Evolutionary conservation across 2,888 invertebrate species (phyloP).

Genomic region (Abrostola triplasia): DNA sequence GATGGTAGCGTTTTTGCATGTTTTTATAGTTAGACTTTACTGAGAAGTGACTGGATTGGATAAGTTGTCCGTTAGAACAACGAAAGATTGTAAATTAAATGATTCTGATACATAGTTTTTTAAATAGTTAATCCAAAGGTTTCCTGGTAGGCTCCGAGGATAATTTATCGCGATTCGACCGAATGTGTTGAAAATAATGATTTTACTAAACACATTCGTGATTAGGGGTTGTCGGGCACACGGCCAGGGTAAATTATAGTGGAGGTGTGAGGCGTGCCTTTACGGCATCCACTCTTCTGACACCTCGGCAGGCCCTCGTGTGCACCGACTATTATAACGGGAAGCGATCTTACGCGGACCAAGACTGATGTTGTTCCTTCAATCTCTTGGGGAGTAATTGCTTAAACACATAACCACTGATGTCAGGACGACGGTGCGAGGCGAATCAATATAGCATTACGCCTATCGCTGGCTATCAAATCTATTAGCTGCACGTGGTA

Average conservation of each 20-base stretch:
- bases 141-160: conserved; percentile 9
- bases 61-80: too few species aligned
- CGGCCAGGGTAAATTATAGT: conserved; percentile 76
- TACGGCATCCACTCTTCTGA: conserved; percentile 70
- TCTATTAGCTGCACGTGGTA: conserved; percentile 58
- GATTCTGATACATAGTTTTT: not conserved
- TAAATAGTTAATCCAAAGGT: conserved; percentile 7
- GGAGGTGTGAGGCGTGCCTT: conserved; percentile 65
- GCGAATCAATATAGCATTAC: conserved; percentile 74
- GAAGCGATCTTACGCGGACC: conserved; percentile 63
- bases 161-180: conserved; percentile 26
- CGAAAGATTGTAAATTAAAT: conserved; percentile 11
- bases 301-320: conserved; percentile 74
- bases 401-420: conserved; percentile 80
- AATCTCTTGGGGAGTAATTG: conserved; percentile 75
- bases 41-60: too few species aligned
- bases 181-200: conserved; percentile 62
- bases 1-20: too few species aligned
- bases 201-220: conserved; percentile 70
- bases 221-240: conserved; percentile 72
- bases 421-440: conserved; percentile 65
- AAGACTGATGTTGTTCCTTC: conserved; percentile 60
- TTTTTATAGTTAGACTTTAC: too few species aligned
- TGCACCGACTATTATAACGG: conserved; percentile 82
- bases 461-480: conserved; percentile 67